Evolutionary conservation across 1,140 invertebrate genomes (phyloP), one percentile per base, ranked within the genome.

Genomic region (Halictus rubicundus): DNA sequence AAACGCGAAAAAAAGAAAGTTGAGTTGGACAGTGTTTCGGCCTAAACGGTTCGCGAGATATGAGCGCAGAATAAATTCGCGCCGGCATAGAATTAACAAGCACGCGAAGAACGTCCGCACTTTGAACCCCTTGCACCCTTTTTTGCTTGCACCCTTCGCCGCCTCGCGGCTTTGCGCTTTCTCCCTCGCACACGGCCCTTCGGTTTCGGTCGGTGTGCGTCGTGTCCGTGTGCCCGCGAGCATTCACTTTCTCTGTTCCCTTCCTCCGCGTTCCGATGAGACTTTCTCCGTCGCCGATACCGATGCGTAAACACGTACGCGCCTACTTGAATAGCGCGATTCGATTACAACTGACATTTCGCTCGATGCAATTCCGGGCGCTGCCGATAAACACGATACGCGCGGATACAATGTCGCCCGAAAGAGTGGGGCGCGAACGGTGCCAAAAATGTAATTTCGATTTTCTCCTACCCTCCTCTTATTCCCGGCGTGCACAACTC

Each of bases 181-280:
- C 61, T 21, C 42, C 5, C 16, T 9, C 54, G 14, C 64, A n/a
- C 19, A 16, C 61, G 0, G 6, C 7, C 10, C 25, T 2, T 10
- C 16, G 21, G 27, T 25, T 25, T 27, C 14, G 1, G 3, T 9
- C 8, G 5, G 2, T 8, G 23, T 21, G 42, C 23, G n/a, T 2
- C n/a, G 12, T 25, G 39, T 2, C 10, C 6, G 21, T 23, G 64
- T 39, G n/a, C 2, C 16, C 10, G 64, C 42, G 21, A 52, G 12
- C n/a, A 32, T 63, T 78, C 68, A 71, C 75, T 78, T 71, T 78
- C 66, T 61, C 75, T 37, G 57, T 78, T 63, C 69, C 49, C n/a
- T n/a, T 60, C 59, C 46, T 42, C 46, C 59, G 21, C 23, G 19
- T 39, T 19, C 42, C 57, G 21, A 59, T 68, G 52, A 21, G 68